phyloP scores from a whole-genome alignment of 2,888 invertebrate genomes.

The Agrotis segetum region DNA sequence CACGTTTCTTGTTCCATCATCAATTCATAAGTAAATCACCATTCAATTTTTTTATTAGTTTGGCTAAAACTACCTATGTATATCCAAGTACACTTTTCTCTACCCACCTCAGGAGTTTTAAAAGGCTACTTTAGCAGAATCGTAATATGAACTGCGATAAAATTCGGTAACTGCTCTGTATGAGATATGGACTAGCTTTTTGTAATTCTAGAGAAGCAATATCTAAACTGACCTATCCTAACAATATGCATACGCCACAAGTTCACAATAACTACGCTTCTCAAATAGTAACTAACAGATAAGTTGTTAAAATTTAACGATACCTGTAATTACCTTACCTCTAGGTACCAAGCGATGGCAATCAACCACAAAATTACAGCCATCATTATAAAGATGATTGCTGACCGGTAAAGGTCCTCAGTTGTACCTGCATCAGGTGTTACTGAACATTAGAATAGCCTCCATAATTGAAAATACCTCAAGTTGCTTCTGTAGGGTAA shows the following conservation, averaged over 20 bases:
- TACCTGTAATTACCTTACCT: neutral
- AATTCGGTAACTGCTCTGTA: too few species aligned
- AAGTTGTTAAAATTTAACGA: conserved; percentile 36
- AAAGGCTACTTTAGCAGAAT: too few species aligned
- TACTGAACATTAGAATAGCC: neutral
- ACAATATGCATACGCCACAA: neutral
- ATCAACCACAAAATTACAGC: neutral
- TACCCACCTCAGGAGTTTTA: too few species aligned
- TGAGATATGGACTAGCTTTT: too few species aligned
- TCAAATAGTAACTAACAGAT: neutral
- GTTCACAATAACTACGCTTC: neutral
- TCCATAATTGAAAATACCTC: neutral
- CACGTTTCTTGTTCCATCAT: too few species aligned
- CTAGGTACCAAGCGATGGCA: neutral
- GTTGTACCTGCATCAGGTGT: neutral
- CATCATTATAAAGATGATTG: neutral
- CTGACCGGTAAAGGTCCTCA: neutral
- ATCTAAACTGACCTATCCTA: neutral
- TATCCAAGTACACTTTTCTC: too few species aligned
- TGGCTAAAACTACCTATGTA: too few species aligned
- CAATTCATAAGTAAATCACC: too few species aligned
- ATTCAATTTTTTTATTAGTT: too few species aligned
- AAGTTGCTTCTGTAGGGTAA: too few species aligned
- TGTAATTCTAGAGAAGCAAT: neutral
- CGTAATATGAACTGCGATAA: too few species aligned